Conservation (phyloP, 2,797 vertebrate species). For the Eulemur mongoz region DNA sequence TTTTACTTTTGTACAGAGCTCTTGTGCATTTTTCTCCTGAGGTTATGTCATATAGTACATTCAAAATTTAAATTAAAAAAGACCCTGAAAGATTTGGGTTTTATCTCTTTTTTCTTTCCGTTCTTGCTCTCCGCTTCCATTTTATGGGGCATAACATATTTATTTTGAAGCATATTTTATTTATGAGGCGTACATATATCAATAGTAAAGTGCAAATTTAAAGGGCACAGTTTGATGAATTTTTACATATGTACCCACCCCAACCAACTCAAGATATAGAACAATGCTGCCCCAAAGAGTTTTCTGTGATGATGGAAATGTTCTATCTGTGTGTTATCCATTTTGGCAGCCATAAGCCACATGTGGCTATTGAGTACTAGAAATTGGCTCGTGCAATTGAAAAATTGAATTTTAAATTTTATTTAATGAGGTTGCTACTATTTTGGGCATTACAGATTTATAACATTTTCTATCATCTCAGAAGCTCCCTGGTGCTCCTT, state of each 20-base stretch:
- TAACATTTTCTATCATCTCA: background rate
- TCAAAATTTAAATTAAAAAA: slow-evolving; percentile 38
- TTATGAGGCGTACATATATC: background rate
- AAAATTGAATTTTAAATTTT: background rate
- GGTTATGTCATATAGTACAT: background rate
- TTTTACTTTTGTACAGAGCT: background rate
- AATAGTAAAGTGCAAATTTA: background rate
- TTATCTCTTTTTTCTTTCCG: background rate
- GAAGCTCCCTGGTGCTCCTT: background rate
- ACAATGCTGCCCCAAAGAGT: background rate
- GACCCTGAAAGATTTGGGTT: background rate
- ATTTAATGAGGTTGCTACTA: background rate
- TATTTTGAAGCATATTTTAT: slow-evolving; percentile 1
- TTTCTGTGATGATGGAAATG: background rate
- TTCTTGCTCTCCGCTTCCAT: background rate
- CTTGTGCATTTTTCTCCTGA: background rate
- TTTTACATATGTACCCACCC: background rate
- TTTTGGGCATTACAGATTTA: background rate
- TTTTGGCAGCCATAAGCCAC: background rate
- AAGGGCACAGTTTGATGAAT: background rate
- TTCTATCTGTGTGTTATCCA: background rate
- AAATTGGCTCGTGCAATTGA: background rate
- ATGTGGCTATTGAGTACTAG: background rate
- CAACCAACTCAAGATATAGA: background rate
- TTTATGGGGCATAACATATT: background rate